Evolutionary conservation across 2,113 vertebrate genomes (phyloP).

Genomic region (Ginglymostoma cirratum): DNA sequence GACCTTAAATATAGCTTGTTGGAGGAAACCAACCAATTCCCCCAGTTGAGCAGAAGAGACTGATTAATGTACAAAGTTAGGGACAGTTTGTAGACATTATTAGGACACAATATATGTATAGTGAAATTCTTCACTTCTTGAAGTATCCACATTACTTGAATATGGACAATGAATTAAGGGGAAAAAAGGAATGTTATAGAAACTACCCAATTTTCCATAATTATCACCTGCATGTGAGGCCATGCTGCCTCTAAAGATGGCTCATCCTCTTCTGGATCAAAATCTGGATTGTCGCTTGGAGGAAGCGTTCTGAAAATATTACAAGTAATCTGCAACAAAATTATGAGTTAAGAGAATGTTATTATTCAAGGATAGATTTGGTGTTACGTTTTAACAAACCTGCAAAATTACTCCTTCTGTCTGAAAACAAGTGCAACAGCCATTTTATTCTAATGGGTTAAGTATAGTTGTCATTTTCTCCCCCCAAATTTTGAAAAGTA

Average conservation of each 20-base stretch:
- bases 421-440: not conserved
- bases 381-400: not conserved
- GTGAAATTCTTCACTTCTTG: not conserved
- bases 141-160: not conserved
- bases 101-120: not conserved
- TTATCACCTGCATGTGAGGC: constrained; percentile 89
- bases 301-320: constrained; percentile 96
- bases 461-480: not conserved
- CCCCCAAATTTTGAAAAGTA: not conserved
- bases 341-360: not conserved
- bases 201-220: not conserved
- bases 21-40: not conserved
- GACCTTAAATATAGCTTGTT: not conserved
- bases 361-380: not conserved
- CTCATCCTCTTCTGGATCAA: constrained; percentile 97
- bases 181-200: not conserved
- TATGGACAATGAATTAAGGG: not conserved
- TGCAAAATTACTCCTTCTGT: not conserved
- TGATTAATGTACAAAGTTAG: not conserved
- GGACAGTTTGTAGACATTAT: not conserved
- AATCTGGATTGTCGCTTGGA: constrained; percentile 95
- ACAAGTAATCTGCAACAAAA: constrained; percentile 72
- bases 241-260: constrained; percentile 93
- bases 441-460: not conserved
- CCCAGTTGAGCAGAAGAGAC: not conserved